A percentile compares a stretch with the other conserved stretches of the same genome.
phyloP scores from a whole-genome alignment of 2,113 vertebrate genomes.

The Calidris pygmaea region DNA sequence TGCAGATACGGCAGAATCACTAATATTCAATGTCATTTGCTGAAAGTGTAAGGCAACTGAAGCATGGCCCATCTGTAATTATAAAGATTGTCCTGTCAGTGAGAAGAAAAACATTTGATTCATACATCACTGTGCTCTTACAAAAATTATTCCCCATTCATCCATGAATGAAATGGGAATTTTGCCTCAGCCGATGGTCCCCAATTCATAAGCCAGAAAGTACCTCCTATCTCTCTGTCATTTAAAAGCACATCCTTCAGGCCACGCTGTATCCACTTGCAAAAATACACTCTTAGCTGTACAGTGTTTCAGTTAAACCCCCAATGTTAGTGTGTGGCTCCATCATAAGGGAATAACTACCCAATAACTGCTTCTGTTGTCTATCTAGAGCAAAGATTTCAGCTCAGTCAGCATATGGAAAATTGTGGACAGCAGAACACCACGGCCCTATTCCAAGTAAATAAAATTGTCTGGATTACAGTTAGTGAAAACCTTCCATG shows the following conservation, averaged over 20 bases:
- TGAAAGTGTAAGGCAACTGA: conserved; percentile 33
- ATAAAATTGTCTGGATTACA: neutral
- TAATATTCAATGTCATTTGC: conserved; percentile 42
- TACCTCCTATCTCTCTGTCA: neutral
- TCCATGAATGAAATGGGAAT: neutral
- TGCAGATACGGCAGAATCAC: neutral
- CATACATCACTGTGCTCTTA: neutral
- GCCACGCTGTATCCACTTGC: neutral
- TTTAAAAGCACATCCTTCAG: neutral
- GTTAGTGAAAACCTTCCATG: no score
- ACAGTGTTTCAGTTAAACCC: neutral
- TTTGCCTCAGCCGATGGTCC: neutral
- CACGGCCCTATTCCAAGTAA: rapidly evolving
- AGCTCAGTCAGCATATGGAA: neutral
- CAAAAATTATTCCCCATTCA: neutral
- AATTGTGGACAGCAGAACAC: neutral
- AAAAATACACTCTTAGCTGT: neutral
- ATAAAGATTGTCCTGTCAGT: conserved; percentile 21
- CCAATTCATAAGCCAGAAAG: neutral
- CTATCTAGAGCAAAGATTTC: neutral
- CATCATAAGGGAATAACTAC: neutral
- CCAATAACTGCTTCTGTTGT: neutral
- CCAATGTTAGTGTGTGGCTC: neutral
- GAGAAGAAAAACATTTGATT: conserved; percentile 50
- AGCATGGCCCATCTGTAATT: conserved; percentile 37